Base-by-base conservation (phyloP, 2,113 vertebrate species). In the Pardalotus punctatus region DNA sequence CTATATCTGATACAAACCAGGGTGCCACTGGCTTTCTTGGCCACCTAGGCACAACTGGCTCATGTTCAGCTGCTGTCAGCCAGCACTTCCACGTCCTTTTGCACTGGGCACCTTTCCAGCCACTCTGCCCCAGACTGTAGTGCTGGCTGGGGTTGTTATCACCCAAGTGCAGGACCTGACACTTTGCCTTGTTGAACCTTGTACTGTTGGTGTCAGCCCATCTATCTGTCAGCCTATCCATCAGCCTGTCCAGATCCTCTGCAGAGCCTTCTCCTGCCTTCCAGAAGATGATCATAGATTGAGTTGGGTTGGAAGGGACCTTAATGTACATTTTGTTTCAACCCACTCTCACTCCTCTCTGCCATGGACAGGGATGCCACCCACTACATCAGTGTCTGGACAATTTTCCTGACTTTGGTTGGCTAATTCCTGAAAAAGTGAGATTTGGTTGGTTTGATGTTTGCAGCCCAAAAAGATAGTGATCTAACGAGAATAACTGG, bases 321-420 rank as follows among this genome's bases (percentile, higher is more conserved):
- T 76, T 54, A 76, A 48, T 15, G 14, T 31, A 27, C 8, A 18
- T 35, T 15, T 28, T 1, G 2, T 51, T 73, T 36, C 27, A 73
- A 23, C 12, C 11, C 1, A 0, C 36, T 38, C 20, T n/a, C 21
- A 2, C 7, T 53, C 60, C 24, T n/a, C 24, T n/a, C 9, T 35
- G 38, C 24, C 29, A 48, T 0, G 0, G n/a, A 23, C 21, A 47
- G 29, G 10, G 9, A 40, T 69, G 47, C 11, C 25, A 35, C 47
- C 16, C 21, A 8, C 29, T 53, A 29, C 5, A 9, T 47, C 14
- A 11, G 7, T 42, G 51, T 77, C 31, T 53, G 31, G 13, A 40
- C 22, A 45, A 3, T 76, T 85, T 92, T 48, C 62, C 45, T 47
- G 36, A 16, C 12, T 70, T 83, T 54, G 73, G 42, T 53, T 57